These are phyloP conservation scores for Steatocranus sp. DNA, from an alignment of 2,797 vertebrate species.

Conservation along the genomic window DNA sequence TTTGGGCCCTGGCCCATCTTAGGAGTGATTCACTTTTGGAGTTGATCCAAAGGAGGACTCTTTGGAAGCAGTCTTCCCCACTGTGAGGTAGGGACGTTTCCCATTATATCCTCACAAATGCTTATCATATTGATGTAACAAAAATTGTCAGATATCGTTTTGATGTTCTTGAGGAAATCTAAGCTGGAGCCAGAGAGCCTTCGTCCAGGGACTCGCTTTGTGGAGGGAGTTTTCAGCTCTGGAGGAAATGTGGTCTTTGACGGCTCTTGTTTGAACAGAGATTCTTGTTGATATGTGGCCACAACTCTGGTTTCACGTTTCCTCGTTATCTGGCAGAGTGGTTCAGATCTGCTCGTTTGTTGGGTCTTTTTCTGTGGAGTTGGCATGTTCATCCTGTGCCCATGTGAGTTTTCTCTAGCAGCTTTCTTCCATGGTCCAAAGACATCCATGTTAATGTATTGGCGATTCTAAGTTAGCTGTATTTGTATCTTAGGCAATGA, in stretches of 20 bases:
- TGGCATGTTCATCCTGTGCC: not conserved
- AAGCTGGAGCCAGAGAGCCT: not conserved
- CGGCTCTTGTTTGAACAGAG: not conserved
- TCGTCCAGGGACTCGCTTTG: not conserved
- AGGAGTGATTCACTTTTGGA: not conserved
- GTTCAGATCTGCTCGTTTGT: not conserved
- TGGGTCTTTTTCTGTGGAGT: not conserved
- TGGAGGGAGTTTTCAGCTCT: not conserved
- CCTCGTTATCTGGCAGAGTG: not conserved
- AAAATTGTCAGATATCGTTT: not conserved
- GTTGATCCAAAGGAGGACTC: not conserved
- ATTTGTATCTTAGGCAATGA: not conserved
- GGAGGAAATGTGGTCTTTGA: not conserved
- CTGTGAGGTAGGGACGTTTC: not conserved
- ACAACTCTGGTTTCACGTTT: not conserved
- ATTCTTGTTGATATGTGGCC: not conserved
- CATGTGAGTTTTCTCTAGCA: not conserved
- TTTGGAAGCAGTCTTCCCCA: not conserved
- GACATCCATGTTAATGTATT: not conserved
- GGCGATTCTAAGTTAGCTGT: not conserved
- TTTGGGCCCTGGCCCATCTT: not conserved
- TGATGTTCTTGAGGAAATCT: not conserved
- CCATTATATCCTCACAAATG: not conserved
- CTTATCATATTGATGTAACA: not conserved
- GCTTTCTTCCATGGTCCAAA: not conserved